phyloP scores from a whole-genome alignment of 2,888 invertebrate species.

The Trissolcus japonicus region DNA sequence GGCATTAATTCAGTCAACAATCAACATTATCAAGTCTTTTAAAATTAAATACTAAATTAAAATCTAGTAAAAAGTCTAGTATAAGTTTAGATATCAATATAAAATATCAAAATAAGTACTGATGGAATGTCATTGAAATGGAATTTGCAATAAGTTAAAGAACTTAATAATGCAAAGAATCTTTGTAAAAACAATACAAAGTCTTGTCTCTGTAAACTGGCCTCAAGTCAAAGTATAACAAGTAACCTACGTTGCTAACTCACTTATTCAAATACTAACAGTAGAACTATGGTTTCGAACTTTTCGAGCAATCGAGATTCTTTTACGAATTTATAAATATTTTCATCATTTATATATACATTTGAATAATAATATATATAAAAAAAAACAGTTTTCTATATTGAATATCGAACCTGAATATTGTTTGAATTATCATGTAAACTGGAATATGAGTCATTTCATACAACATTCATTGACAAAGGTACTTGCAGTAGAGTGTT shows the following conservation, averaged over 20 bases:
- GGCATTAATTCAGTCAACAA: too few species aligned
- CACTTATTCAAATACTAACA: slow-evolving; percentile 1
- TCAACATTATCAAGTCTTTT: not conserved
- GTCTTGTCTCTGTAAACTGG: too few species aligned
- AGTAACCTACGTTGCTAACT: too few species aligned
- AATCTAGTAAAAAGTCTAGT: too few species aligned
- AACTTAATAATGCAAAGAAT: too few species aligned
- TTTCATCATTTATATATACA: slow-evolving; percentile 8
- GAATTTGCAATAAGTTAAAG: too few species aligned
- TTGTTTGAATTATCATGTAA: slow-evolving; percentile 28
- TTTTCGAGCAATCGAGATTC: slow-evolving; percentile 13
- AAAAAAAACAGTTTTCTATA: slow-evolving; percentile 37
- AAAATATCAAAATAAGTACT: too few species aligned
- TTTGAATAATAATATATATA: slow-evolving; percentile 25
- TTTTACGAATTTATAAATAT: slow-evolving; percentile 25
- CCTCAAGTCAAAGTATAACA: too few species aligned
- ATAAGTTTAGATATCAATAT: too few species aligned
- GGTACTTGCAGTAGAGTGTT: slow-evolving; percentile 44
- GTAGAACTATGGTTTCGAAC: slow-evolving; percentile 21
- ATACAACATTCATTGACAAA: slow-evolving; percentile 18
- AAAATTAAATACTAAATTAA: slow-evolving; percentile 1
- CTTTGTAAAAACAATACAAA: too few species aligned
- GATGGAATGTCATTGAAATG: too few species aligned
- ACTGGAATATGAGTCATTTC: slow-evolving; percentile 22
- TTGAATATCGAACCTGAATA: slow-evolving; percentile 47